Base-by-base conservation (phyloP, 2,797 vertebrate genomes). In the Tragelaphus eurycerus region DNA sequence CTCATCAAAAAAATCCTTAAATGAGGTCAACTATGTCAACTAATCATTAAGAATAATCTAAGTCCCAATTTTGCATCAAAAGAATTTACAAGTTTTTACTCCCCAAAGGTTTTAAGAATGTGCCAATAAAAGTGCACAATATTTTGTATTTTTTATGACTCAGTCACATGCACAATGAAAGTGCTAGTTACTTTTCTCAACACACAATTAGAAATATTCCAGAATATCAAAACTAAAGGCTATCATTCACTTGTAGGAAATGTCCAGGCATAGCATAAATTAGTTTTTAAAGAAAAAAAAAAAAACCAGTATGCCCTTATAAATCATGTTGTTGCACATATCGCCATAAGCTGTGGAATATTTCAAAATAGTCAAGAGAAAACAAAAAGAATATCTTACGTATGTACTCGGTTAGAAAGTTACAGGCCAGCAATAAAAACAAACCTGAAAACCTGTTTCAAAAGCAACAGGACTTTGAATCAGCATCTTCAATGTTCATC, bases 1-100 rank as follows among this genome's bases (percentile, higher is more conserved):
- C 97, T 98, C 97, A 34, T 78, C 46, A 1, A 50, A 96, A 96
- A 98, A 98, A 97, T 96, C 59, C 96, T 94, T 93, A 96, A 98
- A 97, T 76, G 90, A 98, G 97, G 71, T 54, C 57, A 85, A 87
- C 92, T 87, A 95, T 97, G 95, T 94, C 87, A 97, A 60, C 97
- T 95, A 95, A 86, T 95, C 89, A 98, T 95, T 97, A 97, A 97
- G 86, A 98, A 98, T 98, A 79, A 97, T 55, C 64, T 89, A 92
- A 97, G 92, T 93, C 88, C 97, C 29, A 76, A 67, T 98, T 95
- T 97, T 98, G 82, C 85, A 97, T 93, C 86, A 92, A 43, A 52
- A 87, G 46, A 97, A 97, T 98, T 98, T 98, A 95, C 95, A 60
- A 93, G 29, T 74, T 64, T 38, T 95, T 93, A 86, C 8, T 95